phyloP scores from a whole-genome alignment of 1,140 invertebrate genomes.

The Caenorhabditis tropicalis region DNA sequence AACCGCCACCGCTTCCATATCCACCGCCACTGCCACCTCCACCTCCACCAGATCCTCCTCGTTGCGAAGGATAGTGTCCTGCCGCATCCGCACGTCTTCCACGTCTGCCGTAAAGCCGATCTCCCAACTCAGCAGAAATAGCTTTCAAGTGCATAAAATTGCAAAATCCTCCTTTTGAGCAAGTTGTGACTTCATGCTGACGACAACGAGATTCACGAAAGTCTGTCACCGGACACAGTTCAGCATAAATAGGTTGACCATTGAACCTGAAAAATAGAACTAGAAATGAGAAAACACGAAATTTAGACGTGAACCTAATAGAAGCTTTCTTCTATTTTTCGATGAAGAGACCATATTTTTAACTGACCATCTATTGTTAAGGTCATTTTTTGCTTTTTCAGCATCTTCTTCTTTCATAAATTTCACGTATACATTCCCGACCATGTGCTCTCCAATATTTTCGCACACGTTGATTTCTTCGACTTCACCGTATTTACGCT shows the following conservation, averaged over 20 bases:
- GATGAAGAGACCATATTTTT: too few species aligned
- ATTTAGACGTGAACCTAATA: too few species aligned
- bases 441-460: conserved; percentile 95
- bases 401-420: conserved; percentile 98
- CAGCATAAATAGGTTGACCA: conserved; percentile 94
- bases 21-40: conserved; percentile 21
- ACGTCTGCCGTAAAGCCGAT: conserved; percentile 62
- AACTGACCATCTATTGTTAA: conserved; percentile 84
- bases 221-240: conserved; percentile 96
- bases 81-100: conserved; percentile 53
- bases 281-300: too few species aligned
- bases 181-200: conserved; percentile 89
- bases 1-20: neutral
- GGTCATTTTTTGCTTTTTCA: conserved; percentile 91
- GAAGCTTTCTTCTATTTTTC: too few species aligned
- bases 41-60: conserved; percentile 46
- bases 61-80: conserved; percentile 48
- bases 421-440: conserved; percentile 74
- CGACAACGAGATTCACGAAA: conserved; percentile 98
- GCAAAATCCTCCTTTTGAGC: conserved; percentile 95
- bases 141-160: conserved; percentile 99
- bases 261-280: conserved; percentile 80
- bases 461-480: conserved; percentile 99
- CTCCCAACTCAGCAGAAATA: conserved; percentile 76
- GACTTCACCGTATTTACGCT: conserved; percentile 98